phyloP scores from a whole-genome alignment of 2,113 vertebrate species.

The Rhagologus leucostigma region DNA sequence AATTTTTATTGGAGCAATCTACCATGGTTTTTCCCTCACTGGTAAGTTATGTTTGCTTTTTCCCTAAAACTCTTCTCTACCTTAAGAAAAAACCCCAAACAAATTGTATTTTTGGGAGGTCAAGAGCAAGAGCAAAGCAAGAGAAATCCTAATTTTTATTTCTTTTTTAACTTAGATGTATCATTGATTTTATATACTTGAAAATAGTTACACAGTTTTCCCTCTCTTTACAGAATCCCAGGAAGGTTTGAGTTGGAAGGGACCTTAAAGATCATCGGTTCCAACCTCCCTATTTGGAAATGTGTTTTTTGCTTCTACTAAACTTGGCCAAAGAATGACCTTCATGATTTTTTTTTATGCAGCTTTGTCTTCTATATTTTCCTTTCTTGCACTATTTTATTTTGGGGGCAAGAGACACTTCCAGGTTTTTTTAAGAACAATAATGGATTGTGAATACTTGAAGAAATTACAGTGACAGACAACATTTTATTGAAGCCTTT shows the following conservation, averaged over 20 bases:
- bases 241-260: neutral
- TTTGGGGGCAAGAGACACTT: neutral
- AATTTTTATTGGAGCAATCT: neutral
- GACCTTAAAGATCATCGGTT: neutral
- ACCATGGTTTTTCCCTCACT: neutral
- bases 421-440: neutral
- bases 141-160: neutral
- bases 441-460: neutral
- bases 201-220: neutral
- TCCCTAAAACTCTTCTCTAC: neutral
- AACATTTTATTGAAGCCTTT: neutral
- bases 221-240: neutral
- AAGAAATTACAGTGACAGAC: neutral
- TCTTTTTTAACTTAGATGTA: neutral
- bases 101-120: neutral
- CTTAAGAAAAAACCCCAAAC: rapidly evolving
- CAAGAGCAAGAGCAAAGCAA: neutral
- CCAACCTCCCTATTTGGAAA: neutral
- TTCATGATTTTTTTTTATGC: neutral
- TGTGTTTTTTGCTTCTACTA: neutral
- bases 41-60: neutral
- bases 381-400: neutral
- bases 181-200: neutral
- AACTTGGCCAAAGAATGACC: neutral
- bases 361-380: neutral